phyloP scores from a whole-genome alignment of 1,140 invertebrate genomes.

The Drosophila teissieri region DNA sequence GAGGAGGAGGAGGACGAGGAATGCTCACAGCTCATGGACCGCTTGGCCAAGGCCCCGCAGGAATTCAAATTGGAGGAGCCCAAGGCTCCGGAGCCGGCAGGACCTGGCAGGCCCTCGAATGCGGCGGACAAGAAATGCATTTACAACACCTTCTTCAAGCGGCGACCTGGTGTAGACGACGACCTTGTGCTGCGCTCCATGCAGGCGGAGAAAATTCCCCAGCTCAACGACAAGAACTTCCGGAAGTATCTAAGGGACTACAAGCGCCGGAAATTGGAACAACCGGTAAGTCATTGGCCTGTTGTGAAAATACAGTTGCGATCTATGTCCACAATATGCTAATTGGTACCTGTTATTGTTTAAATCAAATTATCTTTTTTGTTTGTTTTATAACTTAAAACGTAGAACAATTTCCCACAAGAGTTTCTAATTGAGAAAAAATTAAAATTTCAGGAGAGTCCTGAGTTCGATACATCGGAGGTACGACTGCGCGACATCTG shows the following conservation, averaged over 20 bases:
- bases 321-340: too few species aligned
- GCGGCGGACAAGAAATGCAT: slow-evolving; percentile 75
- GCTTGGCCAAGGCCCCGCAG: slow-evolving; percentile 17
- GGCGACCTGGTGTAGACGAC: slow-evolving; percentile 57
- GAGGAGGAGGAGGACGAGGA: slow-evolving; percentile 53
- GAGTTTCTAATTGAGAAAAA: neutral
- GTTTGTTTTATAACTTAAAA: too few species aligned
- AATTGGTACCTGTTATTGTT: too few species aligned
- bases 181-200: slow-evolving; percentile 61
- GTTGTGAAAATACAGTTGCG: too few species aligned
- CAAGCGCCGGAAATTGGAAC: slow-evolving; percentile 87
- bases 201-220: slow-evolving; percentile 55
- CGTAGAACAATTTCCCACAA: neutral
- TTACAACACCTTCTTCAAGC: slow-evolving; percentile 77
- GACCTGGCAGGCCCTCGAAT: slow-evolving; percentile 53
- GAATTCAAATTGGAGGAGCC: slow-evolving; percentile 53
- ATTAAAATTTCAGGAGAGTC: slow-evolving; percentile 76
- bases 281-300: slow-evolving; percentile 84
- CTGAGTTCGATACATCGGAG: slow-evolving; percentile 82
- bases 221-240: slow-evolving; percentile 88
- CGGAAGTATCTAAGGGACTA: slow-evolving; percentile 88
- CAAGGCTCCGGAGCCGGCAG: slow-evolving; percentile 28
- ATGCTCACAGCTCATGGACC: slow-evolving; percentile 36
- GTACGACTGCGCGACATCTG: slow-evolving; percentile 76
- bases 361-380: too few species aligned